These are phyloP conservation scores for Sycobia sp. DNA, from an alignment of 1,140 invertebrate species.

Conservation along the genomic window DNA sequence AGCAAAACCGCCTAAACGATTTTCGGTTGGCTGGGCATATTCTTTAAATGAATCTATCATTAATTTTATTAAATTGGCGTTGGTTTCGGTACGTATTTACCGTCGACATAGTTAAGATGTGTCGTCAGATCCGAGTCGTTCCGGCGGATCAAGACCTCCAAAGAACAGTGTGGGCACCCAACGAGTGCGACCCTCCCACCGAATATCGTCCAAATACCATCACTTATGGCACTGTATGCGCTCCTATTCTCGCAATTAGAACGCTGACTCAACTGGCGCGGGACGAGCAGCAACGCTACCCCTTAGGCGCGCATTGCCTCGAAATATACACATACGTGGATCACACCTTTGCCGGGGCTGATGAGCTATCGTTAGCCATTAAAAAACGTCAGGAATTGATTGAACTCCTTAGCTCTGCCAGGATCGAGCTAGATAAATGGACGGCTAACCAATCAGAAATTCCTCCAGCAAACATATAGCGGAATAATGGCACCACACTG, in stretches of 20 bases:
- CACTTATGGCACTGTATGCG: neutral
- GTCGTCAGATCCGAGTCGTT: conserved; percentile 40
- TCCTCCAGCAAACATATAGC: too few relatives aligned
- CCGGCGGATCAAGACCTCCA: conserved; percentile 34
- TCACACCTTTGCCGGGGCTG: conserved; percentile 4
- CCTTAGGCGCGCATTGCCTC: neutral
- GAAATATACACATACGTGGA: conserved; percentile 14
- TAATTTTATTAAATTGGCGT: conserved; percentile 40
- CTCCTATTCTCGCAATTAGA: neutral
- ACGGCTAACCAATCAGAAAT: too few relatives aligned
- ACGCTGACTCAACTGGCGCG: conserved; percentile 10
- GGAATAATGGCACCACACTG: too few relatives aligned
- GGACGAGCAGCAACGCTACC: conserved; percentile 14
- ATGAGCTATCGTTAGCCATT: neutral
- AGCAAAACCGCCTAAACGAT: conserved; percentile 15
- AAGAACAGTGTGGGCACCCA: conserved; percentile 41
- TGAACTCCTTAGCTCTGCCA: neutral
- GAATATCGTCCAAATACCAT: conserved; percentile 5
- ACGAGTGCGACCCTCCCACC: neutral
- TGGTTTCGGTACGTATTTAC: conserved; percentile 30
- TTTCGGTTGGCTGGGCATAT: conserved; percentile 17
- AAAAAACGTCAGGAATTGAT: conserved; percentile 10
- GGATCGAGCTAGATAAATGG: conserved; percentile 23
- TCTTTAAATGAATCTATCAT: neutral
- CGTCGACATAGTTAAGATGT: conserved; percentile 42